Evolutionary conservation across 2,113 vertebrate species (phyloP).

Genomic region (Rissa tridactyla): DNA sequence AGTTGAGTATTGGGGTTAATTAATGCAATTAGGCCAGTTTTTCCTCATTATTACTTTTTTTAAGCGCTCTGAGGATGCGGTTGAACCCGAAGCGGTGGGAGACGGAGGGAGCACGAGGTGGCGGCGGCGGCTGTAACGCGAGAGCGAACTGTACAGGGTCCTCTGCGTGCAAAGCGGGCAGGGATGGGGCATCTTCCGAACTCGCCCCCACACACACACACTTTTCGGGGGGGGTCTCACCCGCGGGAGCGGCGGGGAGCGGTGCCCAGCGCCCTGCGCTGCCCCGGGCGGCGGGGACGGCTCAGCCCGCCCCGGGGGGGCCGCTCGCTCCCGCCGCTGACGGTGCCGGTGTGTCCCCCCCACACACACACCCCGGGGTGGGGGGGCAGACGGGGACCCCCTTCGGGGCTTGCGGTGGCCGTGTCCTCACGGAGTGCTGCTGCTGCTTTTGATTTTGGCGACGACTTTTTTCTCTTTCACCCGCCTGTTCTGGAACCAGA

Average conservation of each 20-base stretch:
- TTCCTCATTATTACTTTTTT: not conserved
- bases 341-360: not conserved
- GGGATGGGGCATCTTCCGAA: not conserved
- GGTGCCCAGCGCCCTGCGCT: not conserved
- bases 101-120: not conserved
- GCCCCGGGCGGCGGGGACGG: not conserved
- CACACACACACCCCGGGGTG: too few species aligned
- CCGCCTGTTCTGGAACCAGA: slow-evolving; percentile 95
- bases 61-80: not conserved
- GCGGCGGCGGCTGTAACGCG: not conserved
- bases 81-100: not conserved
- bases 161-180: not conserved
- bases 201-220: not conserved
- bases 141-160: not conserved
- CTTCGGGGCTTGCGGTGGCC: not conserved
- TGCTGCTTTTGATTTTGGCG: slow-evolving; percentile 85
- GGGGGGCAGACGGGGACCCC: not conserved
- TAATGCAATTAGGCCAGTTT: not conserved
- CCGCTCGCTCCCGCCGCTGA: not conserved
- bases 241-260: not conserved
- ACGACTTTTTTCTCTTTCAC: slow-evolving; percentile 96
- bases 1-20: not conserved
- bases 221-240: not conserved
- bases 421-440: slow-evolving; percentile 69
- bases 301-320: not conserved